These are phyloP conservation scores for Cathartes aura DNA, from an alignment of 2,113 vertebrate species.

Conservation along the genomic window DNA sequence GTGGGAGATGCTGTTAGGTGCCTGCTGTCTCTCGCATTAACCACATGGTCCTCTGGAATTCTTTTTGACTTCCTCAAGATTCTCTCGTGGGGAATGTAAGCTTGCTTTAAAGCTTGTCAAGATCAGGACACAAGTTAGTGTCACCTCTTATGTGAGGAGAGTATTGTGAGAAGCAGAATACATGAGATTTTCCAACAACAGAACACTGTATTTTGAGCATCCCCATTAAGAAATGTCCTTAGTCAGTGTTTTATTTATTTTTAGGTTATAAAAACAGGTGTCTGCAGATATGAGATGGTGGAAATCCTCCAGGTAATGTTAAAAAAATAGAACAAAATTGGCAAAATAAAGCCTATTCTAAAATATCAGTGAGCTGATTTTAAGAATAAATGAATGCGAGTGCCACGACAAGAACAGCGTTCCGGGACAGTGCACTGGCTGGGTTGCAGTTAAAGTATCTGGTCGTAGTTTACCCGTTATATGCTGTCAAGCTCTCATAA, in stretches of 20 bases:
- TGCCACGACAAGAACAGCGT: background rate
- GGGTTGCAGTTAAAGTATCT: background rate
- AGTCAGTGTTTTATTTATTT: background rate
- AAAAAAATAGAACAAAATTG: background rate
- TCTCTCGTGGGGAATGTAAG: background rate
- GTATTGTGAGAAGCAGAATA: background rate
- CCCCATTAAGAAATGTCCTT: background rate
- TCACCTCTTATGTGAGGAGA: background rate
- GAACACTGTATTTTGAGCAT: background rate
- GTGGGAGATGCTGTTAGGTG: background rate
- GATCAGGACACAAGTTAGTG: background rate
- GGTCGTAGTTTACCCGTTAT: background rate
- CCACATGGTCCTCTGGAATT: background rate
- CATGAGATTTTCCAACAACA: background rate
- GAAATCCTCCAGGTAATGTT: background rate
- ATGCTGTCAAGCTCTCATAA: background rate
- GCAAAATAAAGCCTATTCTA: background rate
- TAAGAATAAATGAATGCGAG: background rate
- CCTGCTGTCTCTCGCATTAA: background rate
- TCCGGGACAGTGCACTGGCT: background rate
- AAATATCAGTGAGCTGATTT: background rate
- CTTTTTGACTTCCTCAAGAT: background rate
- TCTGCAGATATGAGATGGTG: background rate
- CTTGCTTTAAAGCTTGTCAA: background rate
- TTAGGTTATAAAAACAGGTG: background rate